Percentiles rank a stretch among this genome's conserved stretches.
Conservation (phyloP, 2,113 vertebrate species). For the Nyctibius bracteatus region DNA sequence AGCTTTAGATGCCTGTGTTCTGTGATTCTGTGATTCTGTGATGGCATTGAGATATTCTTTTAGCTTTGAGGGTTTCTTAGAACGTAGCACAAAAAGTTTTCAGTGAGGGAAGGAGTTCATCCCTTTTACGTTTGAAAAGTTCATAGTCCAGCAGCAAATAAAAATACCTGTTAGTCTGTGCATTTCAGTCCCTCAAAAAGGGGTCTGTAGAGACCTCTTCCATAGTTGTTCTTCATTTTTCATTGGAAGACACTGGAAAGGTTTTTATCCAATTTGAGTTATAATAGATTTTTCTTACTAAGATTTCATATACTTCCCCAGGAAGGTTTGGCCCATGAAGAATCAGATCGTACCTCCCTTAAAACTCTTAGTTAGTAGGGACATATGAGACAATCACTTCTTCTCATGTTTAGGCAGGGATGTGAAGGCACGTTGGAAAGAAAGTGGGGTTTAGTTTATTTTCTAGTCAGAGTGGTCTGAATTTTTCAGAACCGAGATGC, state of each 20-base stretch:
- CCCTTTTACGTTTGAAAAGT: not conserved
- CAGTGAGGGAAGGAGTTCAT: not conserved
- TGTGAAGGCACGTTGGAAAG: not conserved
- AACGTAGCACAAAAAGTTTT: not conserved
- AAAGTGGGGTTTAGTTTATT: not conserved
- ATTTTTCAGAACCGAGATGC: not conserved
- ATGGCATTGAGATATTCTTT: not conserved
- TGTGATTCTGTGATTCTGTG: too few relatives aligned
- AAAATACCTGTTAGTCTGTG: not conserved
- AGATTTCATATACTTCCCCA: not conserved
- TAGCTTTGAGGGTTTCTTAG: not conserved
- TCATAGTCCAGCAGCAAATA: not conserved
- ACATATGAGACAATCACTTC: not conserved
- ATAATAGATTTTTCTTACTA: not conserved
- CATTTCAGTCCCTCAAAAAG: not conserved
- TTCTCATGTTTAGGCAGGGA: not conserved
- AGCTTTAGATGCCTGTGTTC: not conserved
- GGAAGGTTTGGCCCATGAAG: not conserved
- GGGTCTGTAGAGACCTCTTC: not conserved
- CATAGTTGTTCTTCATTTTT: not conserved
- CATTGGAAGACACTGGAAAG: not conserved
- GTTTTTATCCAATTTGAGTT: not conserved
- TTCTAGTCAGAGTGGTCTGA: not conserved
- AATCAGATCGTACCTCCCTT: not conserved
- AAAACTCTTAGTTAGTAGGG: not conserved